Evolutionary conservation across 2,113 vertebrate species (phyloP).

Genomic region (Odocoileus hemionus): DNA sequence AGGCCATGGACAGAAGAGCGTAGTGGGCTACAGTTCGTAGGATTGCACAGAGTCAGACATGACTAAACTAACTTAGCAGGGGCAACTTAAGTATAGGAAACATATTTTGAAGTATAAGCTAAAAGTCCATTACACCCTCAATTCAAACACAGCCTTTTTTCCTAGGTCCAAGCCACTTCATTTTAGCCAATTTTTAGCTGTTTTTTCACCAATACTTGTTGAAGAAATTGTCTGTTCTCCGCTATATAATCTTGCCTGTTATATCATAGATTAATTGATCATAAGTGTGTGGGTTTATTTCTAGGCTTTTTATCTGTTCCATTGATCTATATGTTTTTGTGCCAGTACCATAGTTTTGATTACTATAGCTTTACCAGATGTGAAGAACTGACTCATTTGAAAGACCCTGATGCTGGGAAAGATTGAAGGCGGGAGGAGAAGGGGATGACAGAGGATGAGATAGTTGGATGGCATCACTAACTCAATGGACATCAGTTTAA

Average conservation of each 20-base stretch:
- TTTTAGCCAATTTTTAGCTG: neutral
- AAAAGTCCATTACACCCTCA: neutral
- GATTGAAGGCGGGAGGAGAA: neutral
- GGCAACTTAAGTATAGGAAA: no score
- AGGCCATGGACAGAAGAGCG: neutral
- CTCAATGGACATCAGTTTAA: neutral
- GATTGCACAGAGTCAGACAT: accelerated
- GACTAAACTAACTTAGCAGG: neutral
- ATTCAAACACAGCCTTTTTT: neutral
- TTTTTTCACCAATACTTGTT: neutral
- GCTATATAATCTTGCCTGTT: neutral
- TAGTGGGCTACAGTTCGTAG: neutral
- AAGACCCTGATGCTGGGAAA: neutral
- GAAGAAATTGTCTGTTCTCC: neutral
- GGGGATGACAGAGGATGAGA: neutral
- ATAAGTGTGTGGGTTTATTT: neutral
- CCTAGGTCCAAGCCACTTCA: neutral
- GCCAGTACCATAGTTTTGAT: neutral
- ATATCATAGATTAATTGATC: neutral
- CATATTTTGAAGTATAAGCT: neutral
- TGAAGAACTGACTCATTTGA: neutral
- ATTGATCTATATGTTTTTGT: neutral
- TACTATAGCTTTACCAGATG: neutral
- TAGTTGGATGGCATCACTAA: neutral
- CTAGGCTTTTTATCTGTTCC: neutral